Base-by-base conservation (phyloP, 2,113 vertebrate genomes). In the Oncorhynchus tshawytscha region DNA sequence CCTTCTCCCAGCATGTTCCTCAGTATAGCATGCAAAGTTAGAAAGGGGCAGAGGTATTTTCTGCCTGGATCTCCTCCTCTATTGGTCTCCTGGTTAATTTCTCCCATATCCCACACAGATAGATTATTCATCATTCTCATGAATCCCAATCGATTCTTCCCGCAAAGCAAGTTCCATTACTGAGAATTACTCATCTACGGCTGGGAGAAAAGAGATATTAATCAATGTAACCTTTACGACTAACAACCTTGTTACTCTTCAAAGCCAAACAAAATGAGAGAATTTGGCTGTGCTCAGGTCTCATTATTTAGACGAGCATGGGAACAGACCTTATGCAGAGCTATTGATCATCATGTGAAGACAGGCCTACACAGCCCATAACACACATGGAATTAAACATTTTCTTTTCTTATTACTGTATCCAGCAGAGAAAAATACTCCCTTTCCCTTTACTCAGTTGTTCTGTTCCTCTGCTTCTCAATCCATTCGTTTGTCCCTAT, bases 211-310 rank as follows among this genome's bases (percentile, higher is more conserved):
- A 51, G 5, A 85, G 79, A 88, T 89, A 88, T 91, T 82, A 89
- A 90, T 91, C 90, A 92, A 85, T 88, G 85, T 78, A 91, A 89
- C 86, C 91, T 91, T 89, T 91, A 83, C 83, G 73, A 73, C 82
- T 91, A 91, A 89, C 89, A 91, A 84, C 89, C 85, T 88, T 91
- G 91, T 92, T 91, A 90, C 90, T 91, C 81, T 85, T 80, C 76
- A 81, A 88, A 86, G 88, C 85, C 84, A 89, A 89, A 84, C 80
- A 81, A 80, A 88, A 88, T 86, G 81, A 88, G 81, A 88, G 84
- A 82, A 88, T 80, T 78, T 87, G 29, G 76, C 79, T 78, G 66
- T 78, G 70, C 79, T 87, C 45, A 69, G 73, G 78, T 85, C 83
- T 90, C 82, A 86, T 90, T 92, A 89, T 84, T 76, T 84, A 67